These are phyloP conservation scores for Microcebus griseorufus DNA, from an alignment of 2,113 vertebrate species.

Conservation along the genomic window DNA sequence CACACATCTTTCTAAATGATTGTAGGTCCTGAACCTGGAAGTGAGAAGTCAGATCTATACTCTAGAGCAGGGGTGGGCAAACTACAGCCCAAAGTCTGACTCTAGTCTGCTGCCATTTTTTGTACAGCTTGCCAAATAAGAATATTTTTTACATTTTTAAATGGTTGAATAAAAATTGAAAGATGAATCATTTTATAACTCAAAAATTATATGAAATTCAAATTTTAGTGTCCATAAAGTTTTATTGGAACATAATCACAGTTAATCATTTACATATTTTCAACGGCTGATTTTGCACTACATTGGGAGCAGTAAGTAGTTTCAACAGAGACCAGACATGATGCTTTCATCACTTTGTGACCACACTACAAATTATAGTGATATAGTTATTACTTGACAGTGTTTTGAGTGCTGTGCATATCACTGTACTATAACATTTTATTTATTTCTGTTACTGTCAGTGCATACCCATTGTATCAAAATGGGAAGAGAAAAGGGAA, in stretches of 20 bases:
- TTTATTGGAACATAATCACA: not conserved
- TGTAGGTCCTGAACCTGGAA: not conserved
- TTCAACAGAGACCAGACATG: not conserved
- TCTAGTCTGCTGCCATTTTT: not conserved
- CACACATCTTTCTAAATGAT: not conserved
- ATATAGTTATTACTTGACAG: not conserved
- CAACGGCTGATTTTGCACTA: not conserved
- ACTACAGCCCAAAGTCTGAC: not conserved
- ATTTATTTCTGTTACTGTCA: not conserved
- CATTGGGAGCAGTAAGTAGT: not conserved
- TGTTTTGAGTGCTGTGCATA: not conserved
- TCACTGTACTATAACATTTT: not conserved
- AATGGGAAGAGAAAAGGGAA: not conserved
- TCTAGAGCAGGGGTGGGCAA: not conserved
- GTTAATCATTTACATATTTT: not conserved
- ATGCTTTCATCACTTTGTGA: not conserved
- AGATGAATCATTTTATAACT: not conserved
- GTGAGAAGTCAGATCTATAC: not conserved
- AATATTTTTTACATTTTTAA: constrained; percentile 15
- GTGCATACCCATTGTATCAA: not conserved
- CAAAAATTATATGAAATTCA: not conserved
- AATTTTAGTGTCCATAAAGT: not conserved
- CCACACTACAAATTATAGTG: not conserved
- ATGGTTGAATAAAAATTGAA: not conserved
- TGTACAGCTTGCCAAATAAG: not conserved